phyloP scores from a whole-genome alignment of 2,888 invertebrate species.

The Seira sanloemensis region DNA sequence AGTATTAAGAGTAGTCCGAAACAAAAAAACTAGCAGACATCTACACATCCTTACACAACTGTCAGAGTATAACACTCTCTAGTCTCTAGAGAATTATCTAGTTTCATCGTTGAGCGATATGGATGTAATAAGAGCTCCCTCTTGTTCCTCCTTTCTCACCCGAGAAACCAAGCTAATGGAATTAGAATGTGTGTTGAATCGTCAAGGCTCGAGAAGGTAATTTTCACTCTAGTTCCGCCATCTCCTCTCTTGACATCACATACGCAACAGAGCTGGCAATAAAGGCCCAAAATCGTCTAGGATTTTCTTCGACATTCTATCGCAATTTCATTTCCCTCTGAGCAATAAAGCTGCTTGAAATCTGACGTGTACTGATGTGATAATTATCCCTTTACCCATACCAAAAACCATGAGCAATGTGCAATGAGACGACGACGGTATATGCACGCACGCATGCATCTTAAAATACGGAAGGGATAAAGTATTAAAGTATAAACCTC shows the following conservation, averaged over 20 bases:
- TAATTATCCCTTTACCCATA: slow-evolving; percentile 39
- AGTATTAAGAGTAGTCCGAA: too few relatives aligned
- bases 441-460: not conserved
- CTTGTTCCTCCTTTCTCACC: not conserved
- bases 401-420: too few relatives aligned
- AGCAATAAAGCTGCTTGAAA: not conserved
- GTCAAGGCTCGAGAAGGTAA: not conserved
- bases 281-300: not conserved
- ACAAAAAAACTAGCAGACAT: not conserved
- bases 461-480: not conserved
- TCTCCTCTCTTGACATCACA: too few relatives aligned
- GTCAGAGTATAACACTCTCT: too few relatives aligned
- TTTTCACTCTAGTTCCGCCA: not conserved
- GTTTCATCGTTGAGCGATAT: slow-evolving; percentile 15
- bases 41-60: slow-evolving; percentile 24
- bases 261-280: not conserved
- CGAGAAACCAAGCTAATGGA: not conserved
- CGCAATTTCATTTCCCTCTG: not conserved
- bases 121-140: not conserved
- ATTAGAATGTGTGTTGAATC: not conserved
- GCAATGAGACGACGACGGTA: not conserved
- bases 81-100: slow-evolving; percentile 44
- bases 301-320: not conserved
- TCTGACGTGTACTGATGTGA: slow-evolving; percentile 37
- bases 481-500: too few relatives aligned